Percentiles rank a stretch among this genome's conserved stretches.
phyloP scores from a whole-genome alignment of 2,797 vertebrate genomes.

The Monodelphis domestica region DNA sequence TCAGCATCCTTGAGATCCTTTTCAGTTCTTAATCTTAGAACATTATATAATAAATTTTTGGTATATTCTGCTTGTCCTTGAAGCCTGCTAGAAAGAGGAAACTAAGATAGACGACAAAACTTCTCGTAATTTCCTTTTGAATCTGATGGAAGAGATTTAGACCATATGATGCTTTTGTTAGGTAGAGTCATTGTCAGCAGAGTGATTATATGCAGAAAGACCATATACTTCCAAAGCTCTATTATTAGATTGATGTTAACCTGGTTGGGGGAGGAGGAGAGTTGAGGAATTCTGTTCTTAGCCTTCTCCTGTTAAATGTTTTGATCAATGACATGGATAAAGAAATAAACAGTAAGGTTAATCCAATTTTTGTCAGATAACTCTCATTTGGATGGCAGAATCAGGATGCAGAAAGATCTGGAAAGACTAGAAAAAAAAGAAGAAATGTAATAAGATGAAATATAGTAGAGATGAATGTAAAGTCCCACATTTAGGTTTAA shows the following conservation, averaged over 20 bases:
- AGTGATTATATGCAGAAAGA: background rate
- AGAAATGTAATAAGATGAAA: background rate
- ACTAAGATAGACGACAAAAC: background rate
- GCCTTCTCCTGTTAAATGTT: background rate
- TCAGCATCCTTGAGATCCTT: background rate
- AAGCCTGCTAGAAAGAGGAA: background rate
- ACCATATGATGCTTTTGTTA: background rate
- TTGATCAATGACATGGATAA: background rate
- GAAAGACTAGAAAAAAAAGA: background rate
- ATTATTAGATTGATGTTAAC: background rate
- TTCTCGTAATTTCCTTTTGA: background rate
- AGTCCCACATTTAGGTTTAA: background rate
- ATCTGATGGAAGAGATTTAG: background rate
- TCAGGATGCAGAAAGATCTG: background rate
- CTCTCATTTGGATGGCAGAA: background rate
- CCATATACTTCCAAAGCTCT: background rate
- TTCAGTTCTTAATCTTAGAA: background rate
- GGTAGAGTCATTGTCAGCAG: background rate
- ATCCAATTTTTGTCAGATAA: background rate
- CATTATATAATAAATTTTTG: background rate
- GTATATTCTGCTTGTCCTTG: background rate
- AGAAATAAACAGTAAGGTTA: background rate
- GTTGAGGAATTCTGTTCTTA: background rate
- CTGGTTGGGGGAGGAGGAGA: background rate
- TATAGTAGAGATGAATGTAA: background rate